Evolutionary conservation across 2,888 invertebrate genomes (phyloP).

Genomic region (Omphaloscelis lunosa): DNA sequence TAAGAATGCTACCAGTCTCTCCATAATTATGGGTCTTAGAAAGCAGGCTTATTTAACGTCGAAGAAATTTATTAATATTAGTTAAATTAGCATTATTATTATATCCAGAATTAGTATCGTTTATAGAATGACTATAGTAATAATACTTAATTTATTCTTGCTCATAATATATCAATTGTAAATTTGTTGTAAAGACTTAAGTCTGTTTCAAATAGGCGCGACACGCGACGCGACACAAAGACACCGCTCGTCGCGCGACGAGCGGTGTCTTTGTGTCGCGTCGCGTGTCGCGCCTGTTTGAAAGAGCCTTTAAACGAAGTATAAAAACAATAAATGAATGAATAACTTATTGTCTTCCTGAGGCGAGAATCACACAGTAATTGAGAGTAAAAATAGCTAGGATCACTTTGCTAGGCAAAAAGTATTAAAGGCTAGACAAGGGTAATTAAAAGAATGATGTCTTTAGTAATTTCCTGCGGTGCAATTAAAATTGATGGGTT

Average conservation of each 20-base stretch:
- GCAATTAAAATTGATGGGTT: conserved; percentile 36
- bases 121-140: not conserved
- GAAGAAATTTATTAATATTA: too few species aligned
- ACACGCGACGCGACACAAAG: too few species aligned
- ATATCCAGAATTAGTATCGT: too few species aligned
- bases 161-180: conserved; percentile 16
- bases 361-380: conserved; percentile 23
- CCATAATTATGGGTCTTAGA: too few species aligned
- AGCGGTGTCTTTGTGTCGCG: too few species aligned
- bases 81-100: too few species aligned
- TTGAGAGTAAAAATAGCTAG: not conserved
- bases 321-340: conserved; percentile 8
- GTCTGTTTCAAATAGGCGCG: too few species aligned
- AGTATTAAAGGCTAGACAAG: not conserved
- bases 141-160: not conserved
- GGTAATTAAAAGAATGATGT: conserved; percentile 21
- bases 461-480: conserved; percentile 16
- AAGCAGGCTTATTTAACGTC: too few species aligned
- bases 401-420: conserved; percentile 39
- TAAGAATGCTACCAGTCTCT: too few species aligned
- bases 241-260: too few species aligned
- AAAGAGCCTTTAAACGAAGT: too few species aligned
- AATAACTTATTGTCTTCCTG: conserved; percentile 14
- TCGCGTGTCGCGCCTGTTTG: too few species aligned
- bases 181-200: conserved; percentile 10